These are phyloP conservation scores for Dysdera silvatica DNA, from an alignment of 1,140 invertebrate species.

Conservation along the genomic window DNA sequence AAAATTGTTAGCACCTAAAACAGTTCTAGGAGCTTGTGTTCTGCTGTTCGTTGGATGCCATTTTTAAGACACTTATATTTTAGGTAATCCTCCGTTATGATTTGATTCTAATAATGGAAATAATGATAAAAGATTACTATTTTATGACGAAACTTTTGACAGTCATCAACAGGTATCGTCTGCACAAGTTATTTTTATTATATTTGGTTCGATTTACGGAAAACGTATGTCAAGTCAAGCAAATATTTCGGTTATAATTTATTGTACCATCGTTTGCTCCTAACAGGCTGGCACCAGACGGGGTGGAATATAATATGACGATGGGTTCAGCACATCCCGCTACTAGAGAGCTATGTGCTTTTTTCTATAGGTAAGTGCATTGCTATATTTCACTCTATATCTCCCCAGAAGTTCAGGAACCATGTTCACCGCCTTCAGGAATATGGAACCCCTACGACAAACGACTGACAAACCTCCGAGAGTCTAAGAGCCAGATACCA, in stretches of 20 bases:
- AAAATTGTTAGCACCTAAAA: too few species aligned
- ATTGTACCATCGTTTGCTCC: neutral
- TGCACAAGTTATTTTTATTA: neutral
- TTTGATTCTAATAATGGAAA: slow-evolving; percentile 14
- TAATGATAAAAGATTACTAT: slow-evolving; percentile 10
- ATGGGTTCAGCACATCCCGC: slow-evolving; percentile 1
- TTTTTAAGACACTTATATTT: too few species aligned
- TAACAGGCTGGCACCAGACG: slow-evolving; percentile 5
- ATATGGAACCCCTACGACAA: too few species aligned
- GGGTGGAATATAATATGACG: slow-evolving; percentile 15
- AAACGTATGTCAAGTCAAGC: neutral
- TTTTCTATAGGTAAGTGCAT: slow-evolving; percentile 20
- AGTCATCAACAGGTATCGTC: slow-evolving; percentile 18
- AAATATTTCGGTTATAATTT: neutral
- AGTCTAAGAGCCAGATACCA: too few species aligned
- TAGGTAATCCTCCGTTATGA: slow-evolving; percentile 22
- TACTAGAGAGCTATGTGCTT: slow-evolving; percentile 9
- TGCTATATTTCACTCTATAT: neutral
- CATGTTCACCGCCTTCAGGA: too few species aligned
- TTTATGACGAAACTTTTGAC: neutral
- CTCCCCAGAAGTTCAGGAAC: neutral
- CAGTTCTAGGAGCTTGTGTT: too few species aligned
- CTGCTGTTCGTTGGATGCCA: too few species aligned
- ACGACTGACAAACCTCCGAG: too few species aligned
- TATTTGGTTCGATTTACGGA: neutral